phyloP scores from a whole-genome alignment of 2,888 invertebrate species.

The Cerceris rybyensis region DNA sequence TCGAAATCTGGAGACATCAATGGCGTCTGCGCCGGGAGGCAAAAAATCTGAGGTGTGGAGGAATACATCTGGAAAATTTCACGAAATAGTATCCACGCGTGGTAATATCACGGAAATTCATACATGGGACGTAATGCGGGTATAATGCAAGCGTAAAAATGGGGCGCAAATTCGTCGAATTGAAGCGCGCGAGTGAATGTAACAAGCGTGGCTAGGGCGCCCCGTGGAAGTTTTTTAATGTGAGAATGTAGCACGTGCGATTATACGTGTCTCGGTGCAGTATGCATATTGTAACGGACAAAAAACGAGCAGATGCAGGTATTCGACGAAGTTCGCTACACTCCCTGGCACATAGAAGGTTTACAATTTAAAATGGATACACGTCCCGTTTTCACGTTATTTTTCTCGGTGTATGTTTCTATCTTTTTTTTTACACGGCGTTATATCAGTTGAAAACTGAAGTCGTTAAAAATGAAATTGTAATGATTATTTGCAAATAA shows the following conservation, averaged over 20 bases:
- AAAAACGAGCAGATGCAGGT: slow-evolving; percentile 59
- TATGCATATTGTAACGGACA: slow-evolving; percentile 59
- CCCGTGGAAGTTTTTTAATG: slow-evolving; percentile 62
- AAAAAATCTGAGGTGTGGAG: background rate
- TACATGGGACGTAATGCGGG: too few relatives aligned
- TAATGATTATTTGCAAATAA: too few relatives aligned
- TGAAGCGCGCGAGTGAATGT: slow-evolving; percentile 25
- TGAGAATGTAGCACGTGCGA: slow-evolving; percentile 66
- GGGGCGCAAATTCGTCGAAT: slow-evolving; percentile 47
- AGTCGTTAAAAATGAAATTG: too few relatives aligned
- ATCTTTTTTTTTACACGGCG: slow-evolving; percentile 5
- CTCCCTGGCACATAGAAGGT: slow-evolving; percentile 47
- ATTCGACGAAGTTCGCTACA: slow-evolving; percentile 54
- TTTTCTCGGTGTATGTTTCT: slow-evolving; percentile 25
- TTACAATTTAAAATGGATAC: slow-evolving; percentile 58
- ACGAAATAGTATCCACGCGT: too few relatives aligned
- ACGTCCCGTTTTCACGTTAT: slow-evolving; percentile 43
- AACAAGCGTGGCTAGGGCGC: slow-evolving; percentile 53
- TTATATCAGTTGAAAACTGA: background rate
- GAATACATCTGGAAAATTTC: background rate
- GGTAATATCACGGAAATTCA: too few relatives aligned
- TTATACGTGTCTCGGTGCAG: slow-evolving; percentile 61
- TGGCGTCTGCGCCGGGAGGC: slow-evolving; percentile 11
- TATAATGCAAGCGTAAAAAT: too few relatives aligned
- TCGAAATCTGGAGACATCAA: slow-evolving; percentile 64